Conservation (phyloP, 1,140 invertebrate species). For the Mercenaria mercenaria region DNA sequence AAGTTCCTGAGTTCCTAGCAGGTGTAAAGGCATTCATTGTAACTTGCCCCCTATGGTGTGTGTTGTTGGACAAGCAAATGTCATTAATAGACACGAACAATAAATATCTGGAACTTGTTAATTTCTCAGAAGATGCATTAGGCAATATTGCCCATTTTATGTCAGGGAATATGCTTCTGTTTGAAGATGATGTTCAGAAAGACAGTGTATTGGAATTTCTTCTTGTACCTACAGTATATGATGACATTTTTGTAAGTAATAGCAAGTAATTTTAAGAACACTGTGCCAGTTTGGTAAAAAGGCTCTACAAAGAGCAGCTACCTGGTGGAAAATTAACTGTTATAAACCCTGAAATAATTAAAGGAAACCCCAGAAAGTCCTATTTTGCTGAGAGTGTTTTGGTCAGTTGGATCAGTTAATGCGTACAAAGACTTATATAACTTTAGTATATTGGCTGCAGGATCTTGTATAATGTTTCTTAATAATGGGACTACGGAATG, state of each 20-base stretch:
- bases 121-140: conserved; percentile 46
- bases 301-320: conserved; percentile 30
- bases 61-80: conserved; percentile 39
- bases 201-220: conserved; percentile 1
- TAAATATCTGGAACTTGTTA: conserved; percentile 53
- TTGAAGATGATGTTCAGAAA: conserved; percentile 46
- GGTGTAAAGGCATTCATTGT: conserved; percentile 30
- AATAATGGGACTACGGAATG: conserved; percentile 44
- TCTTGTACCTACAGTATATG: too few species aligned
- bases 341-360: neutral
- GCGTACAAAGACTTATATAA: conserved; percentile 42
- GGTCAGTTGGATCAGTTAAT: conserved; percentile 51
- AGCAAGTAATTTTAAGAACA: too few species aligned
- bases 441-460: conserved; percentile 42
- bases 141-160: conserved; percentile 40
- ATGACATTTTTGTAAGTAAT: too few species aligned
- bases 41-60: conserved; percentile 14
- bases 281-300: too few species aligned
- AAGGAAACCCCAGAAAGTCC: conserved; percentile 23
- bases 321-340: neutral
- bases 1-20: conserved; percentile 29
- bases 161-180: conserved; percentile 22
- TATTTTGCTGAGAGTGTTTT: conserved; percentile 61
- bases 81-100: conserved; percentile 58
- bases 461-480: conserved; percentile 52